These are phyloP conservation scores for Rhinichthys osculus DNA, from an alignment of 2,797 vertebrate species.

Conservation along the genomic window DNA sequence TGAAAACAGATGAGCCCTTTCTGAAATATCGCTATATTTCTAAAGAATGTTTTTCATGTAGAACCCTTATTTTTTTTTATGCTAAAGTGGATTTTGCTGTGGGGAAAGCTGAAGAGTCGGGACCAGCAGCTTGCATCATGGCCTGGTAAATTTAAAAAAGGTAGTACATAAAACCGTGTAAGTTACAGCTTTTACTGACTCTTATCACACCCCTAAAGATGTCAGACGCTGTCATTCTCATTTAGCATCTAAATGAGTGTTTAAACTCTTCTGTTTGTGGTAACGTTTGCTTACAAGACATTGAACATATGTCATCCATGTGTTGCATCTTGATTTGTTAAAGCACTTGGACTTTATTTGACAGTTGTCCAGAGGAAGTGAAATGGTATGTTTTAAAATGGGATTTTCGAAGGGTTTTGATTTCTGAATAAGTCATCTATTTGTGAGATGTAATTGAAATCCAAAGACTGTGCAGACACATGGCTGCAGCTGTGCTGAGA, in stretches of 20 bases:
- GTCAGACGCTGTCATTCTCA: conserved; percentile 44
- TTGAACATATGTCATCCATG: conserved; percentile 9
- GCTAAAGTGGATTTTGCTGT: conserved; percentile 99
- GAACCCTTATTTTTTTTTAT: conserved; percentile 99
- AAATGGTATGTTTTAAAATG: conserved; percentile 57
- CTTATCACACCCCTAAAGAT: conserved; percentile 64
- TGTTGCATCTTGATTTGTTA: conserved; percentile 21
- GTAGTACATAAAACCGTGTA: conserved; percentile 96
- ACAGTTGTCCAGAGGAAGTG: conserved; percentile 11
- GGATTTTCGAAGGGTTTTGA: conserved; percentile 52
- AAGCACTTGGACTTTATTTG: conserved; percentile 31
- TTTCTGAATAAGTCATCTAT: conserved; percentile 67
- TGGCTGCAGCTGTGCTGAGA: conserved; percentile 69
- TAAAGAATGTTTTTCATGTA: conserved; percentile 93
- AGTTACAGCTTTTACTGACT: conserved; percentile 71
- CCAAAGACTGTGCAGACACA: conserved; percentile 65
- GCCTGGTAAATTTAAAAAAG: conserved; percentile 98
- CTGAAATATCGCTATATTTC: conserved; percentile 89
- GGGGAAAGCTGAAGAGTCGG: conserved; percentile 94
- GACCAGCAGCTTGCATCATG: conserved; percentile 96
- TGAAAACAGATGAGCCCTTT: conserved; percentile 82
- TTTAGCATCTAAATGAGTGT: conserved; percentile 50
- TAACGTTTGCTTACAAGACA: conserved; percentile 52
- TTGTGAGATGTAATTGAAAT: conserved; percentile 41
- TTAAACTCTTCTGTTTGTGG: conserved; percentile 42